A percentile compares a stretch with the other conserved stretches of the same genome.
phyloP scores from a whole-genome alignment of 1,140 invertebrate genomes.

The Drosophila bocki region DNA sequence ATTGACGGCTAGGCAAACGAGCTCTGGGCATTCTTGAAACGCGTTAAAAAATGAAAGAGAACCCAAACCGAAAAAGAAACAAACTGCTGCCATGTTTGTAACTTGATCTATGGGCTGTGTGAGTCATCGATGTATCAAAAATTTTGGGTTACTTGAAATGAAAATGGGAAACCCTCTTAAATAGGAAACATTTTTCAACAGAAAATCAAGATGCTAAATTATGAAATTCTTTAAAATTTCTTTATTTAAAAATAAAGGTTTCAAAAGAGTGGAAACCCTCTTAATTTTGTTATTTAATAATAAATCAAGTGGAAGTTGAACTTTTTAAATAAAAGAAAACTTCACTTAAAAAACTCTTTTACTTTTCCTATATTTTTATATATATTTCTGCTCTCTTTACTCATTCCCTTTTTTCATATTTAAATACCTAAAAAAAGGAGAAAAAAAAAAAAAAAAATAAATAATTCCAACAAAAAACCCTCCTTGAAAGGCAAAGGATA shows the following conservation, averaged over 20 bases:
- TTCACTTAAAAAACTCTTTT: neutral
- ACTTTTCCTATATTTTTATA: neutral
- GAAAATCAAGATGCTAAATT: neutral
- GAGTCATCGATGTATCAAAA: conserved; percentile 6
- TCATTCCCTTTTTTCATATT: neutral
- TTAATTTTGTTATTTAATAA: neutral
- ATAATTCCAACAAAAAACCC: neutral
- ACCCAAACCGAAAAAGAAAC: conserved; percentile 14
- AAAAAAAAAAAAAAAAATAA: neutral
- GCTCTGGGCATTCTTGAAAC: conserved; percentile 28
- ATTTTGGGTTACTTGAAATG: neutral
- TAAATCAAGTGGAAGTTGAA: neutral
- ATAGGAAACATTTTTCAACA: neutral
- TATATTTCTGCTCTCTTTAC: neutral
- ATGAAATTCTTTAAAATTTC: neutral
- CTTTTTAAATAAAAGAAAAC: neutral
- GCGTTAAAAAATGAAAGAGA: conserved; percentile 28
- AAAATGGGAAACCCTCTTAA: too few species aligned
- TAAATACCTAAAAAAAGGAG: neutral
- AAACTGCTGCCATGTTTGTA: conserved; percentile 1
- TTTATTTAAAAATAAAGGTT: neutral
- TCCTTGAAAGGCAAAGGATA: conserved; percentile 7
- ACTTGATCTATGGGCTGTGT: conserved; percentile 21
- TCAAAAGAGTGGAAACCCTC: neutral
- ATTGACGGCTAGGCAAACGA: conserved; percentile 57